These are phyloP conservation scores for Parapsyche elsis DNA, from an alignment of 1,140 invertebrate species.

Conservation along the genomic window DNA sequence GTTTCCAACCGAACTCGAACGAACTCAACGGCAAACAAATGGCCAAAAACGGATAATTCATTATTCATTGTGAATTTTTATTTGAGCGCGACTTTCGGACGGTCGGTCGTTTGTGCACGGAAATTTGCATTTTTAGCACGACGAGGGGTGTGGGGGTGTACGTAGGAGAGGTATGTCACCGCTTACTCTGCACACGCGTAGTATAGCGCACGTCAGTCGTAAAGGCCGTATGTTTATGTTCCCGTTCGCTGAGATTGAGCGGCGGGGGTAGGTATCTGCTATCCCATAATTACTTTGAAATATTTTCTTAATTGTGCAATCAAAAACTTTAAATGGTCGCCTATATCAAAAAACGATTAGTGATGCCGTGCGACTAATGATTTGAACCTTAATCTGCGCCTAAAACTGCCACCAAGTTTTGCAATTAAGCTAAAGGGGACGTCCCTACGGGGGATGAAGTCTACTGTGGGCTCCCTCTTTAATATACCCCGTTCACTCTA, in stretches of 20 bases:
- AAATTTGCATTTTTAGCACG: conserved; percentile 8
- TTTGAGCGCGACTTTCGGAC: conserved; percentile 28
- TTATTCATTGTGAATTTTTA: conserved; percentile 55
- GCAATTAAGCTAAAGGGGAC: conserved; percentile 52
- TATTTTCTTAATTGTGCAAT: conserved; percentile 52
- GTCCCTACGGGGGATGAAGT: conserved; percentile 16
- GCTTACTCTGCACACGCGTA: too few relatives aligned
- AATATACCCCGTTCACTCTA: conserved; percentile 31
- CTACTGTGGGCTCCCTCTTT: conserved; percentile 31
- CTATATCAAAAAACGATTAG: conserved; percentile 55
- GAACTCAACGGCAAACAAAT: conserved; percentile 52
- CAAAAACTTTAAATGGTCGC: conserved; percentile 50
- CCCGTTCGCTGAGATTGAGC: neutral
- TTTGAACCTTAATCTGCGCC: conserved; percentile 54
- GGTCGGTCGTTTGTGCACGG: conserved; percentile 2
- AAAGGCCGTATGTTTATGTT: neutral
- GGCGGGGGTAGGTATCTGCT: neutral
- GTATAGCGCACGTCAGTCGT: neutral
- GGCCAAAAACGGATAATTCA: conserved; percentile 52
- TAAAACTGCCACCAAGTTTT: conserved; percentile 54
- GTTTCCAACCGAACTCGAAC: conserved; percentile 35
- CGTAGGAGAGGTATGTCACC: neutral
- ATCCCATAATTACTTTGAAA: conserved; percentile 12
- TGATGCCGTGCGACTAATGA: conserved; percentile 54
- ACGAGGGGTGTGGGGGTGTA: too few relatives aligned